Percentiles rank a stretch among this genome's conserved stretches.
Evolutionary conservation across 2,113 vertebrate genomes (phyloP).

Genomic region (Zonotrichia leucophrys): DNA sequence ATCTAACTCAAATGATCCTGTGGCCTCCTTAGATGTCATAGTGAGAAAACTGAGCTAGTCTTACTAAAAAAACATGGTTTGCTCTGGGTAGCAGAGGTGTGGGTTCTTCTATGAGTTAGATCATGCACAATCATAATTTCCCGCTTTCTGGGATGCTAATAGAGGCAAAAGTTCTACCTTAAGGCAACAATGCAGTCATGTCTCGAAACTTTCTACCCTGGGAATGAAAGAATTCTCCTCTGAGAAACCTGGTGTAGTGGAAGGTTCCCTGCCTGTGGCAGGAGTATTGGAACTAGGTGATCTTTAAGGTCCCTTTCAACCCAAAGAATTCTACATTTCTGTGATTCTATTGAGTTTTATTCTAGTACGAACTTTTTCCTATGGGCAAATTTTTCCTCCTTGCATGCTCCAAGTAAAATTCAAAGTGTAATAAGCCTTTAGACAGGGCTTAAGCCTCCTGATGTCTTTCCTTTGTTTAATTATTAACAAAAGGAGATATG

Average conservation of each 20-base stretch:
- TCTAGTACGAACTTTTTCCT: background rate
- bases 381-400: background rate
- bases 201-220: background rate
- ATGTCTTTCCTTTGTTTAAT: background rate
- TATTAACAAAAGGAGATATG: background rate
- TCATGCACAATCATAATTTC: background rate
- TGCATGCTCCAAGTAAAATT: background rate
- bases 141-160: background rate
- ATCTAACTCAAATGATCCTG: accelerated
- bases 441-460: background rate
- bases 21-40: background rate
- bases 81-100: background rate
- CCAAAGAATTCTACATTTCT: background rate
- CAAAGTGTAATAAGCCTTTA: background rate
- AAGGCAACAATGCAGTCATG: background rate
- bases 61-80: background rate
- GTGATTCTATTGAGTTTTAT: background rate
- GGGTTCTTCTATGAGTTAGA: background rate
- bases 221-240: background rate
- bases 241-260: background rate
- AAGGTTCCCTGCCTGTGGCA: background rate
- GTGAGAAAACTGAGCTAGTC: background rate
- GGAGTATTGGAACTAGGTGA: background rate
- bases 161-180: background rate
- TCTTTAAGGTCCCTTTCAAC: background rate